Percentiles rank a stretch among this genome's conserved stretches.
Evolutionary conservation across 2,797 vertebrate genomes (phyloP).

Genomic region (Huso huso): DNA sequence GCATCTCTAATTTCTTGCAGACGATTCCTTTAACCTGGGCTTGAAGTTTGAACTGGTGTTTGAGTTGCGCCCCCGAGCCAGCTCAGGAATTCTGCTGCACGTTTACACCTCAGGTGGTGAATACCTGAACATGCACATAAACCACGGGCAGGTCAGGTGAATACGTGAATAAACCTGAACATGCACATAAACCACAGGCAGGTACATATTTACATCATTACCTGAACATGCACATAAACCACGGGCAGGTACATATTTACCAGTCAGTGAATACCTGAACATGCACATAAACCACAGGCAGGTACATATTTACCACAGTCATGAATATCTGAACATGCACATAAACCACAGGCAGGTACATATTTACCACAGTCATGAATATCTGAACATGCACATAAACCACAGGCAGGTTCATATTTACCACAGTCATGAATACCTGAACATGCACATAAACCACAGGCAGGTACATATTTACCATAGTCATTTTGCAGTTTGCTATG

Average conservation of each 20-base stretch:
- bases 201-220: slow-evolving; percentile 32
- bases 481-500: too few relatives aligned
- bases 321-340: too few relatives aligned
- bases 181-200: slow-evolving; percentile 41
- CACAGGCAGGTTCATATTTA: too few relatives aligned
- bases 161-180: slow-evolving; percentile 71
- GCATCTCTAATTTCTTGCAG: slow-evolving; percentile 37
- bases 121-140: slow-evolving; percentile 65
- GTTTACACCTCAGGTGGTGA: slow-evolving; percentile 52
- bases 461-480: too few relatives aligned
- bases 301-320: too few relatives aligned
- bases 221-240: slow-evolving; percentile 73
- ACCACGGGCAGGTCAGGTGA: slow-evolving; percentile 31
- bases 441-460: too few relatives aligned
- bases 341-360: too few relatives aligned
- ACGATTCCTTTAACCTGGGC: slow-evolving; percentile 77
- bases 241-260: slow-evolving; percentile 60
- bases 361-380: too few relatives aligned
- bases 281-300: too few relatives aligned
- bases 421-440: too few relatives aligned
- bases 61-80: slow-evolving; percentile 83
- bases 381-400: too few relatives aligned
- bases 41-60: slow-evolving; percentile 77
- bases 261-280: too few relatives aligned
- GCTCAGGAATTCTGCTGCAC: slow-evolving; percentile 76